Evolutionary conservation across 37 sponge, comb jelly and placozoan genomes (phyloP).

Genomic region (Mnemiopsis leidyi): DNA sequence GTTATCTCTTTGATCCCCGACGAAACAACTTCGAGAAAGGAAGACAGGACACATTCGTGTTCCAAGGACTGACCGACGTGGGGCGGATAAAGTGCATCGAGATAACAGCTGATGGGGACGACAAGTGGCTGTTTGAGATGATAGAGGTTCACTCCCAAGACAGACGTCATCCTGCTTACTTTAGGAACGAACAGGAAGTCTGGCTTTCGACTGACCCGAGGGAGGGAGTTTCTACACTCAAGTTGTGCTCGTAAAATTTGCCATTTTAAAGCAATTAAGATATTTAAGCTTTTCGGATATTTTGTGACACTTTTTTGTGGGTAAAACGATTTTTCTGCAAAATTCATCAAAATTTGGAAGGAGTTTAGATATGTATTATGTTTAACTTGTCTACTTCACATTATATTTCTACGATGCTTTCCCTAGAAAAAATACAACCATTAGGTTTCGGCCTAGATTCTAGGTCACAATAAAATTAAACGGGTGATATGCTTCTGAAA

Average conservation of each 20-base stretch:
- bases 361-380: no score
- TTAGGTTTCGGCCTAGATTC: no score
- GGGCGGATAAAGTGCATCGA: conserved; percentile 5
- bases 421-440: no score
- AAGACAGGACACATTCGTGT: background rate
- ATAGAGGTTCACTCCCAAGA: background rate
- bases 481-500: no score
- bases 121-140: background rate
- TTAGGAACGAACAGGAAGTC: background rate
- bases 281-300: no score
- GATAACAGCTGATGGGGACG: background rate
- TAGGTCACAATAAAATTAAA: no score
- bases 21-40: conserved; percentile 10
- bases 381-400: no score
- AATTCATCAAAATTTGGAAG: no score
- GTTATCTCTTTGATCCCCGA: background rate
- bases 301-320: no score
- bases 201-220: background rate
- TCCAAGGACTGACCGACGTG: background rate
- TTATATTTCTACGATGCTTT: no score
- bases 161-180: background rate
- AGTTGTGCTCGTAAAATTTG: background rate
- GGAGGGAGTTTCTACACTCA: background rate
- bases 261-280: background rate
- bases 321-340: no score